Percentiles rank a stretch among this genome's conserved stretches.
Evolutionary conservation across 2,797 vertebrate species (phyloP).

Genomic region (Tauraco hartlaubi): DNA sequence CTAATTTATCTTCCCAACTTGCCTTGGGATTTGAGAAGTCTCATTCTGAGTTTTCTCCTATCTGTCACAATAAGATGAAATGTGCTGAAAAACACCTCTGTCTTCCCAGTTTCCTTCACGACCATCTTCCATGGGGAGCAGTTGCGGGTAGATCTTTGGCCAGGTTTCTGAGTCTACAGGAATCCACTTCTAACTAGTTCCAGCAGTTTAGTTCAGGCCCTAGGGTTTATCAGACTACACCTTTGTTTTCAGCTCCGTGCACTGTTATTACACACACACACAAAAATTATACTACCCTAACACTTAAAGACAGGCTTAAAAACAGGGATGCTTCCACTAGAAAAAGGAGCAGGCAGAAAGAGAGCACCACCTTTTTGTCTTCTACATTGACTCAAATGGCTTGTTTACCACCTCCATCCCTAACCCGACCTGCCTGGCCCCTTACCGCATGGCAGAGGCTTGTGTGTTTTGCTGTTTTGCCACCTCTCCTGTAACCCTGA

Average conservation of each 20-base stretch:
- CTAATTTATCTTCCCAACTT: background rate
- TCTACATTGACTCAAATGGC: background rate
- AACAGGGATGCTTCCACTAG: background rate
- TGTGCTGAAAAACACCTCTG: background rate
- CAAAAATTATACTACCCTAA: background rate
- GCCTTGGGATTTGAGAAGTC: conserved; percentile 5
- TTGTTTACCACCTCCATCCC: background rate
- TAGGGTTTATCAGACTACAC: background rate
- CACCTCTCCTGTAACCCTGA: background rate
- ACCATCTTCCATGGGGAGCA: background rate
- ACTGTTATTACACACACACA: background rate
- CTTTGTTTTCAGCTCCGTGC: background rate
- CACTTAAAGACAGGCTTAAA: background rate
- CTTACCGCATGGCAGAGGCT: background rate
- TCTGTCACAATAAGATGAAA: background rate
- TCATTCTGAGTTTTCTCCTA: background rate
- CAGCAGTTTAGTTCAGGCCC: background rate
- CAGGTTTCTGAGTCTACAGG: background rate
- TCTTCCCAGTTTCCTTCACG: background rate
- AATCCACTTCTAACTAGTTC: background rate
- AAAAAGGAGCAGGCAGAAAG: background rate
- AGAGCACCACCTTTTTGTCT: background rate
- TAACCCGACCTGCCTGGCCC: background rate
- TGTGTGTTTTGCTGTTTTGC: background rate
- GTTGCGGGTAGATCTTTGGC: background rate